Conservation (phyloP, 2,888 invertebrate species). For the Trypoxylon attenuatum region DNA sequence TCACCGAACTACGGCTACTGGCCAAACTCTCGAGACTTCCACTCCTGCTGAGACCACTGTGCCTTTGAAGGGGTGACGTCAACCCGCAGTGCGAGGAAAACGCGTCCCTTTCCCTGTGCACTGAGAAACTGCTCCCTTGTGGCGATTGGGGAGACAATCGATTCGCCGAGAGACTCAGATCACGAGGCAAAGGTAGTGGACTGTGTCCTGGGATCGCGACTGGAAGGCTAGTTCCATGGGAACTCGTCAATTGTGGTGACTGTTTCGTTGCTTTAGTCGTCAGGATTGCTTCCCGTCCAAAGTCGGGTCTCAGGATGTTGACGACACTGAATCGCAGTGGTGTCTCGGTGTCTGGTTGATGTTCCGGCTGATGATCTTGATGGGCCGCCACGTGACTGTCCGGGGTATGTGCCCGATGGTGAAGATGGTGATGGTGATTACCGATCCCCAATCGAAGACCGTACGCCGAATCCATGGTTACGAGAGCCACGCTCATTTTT, state of each 20-base stretch:
- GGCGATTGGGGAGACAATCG: constrained; percentile 61
- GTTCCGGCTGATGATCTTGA: constrained; percentile 47
- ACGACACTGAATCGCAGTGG: constrained; percentile 88
- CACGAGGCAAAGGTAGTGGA: constrained; percentile 58
- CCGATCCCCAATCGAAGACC: constrained; percentile 59
- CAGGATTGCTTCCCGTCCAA: constrained; percentile 84
- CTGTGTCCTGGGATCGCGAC: constrained; percentile 47
- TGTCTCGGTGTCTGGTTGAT: constrained; percentile 41
- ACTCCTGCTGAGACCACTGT: constrained; percentile 66
- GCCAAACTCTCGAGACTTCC: constrained; percentile 72
- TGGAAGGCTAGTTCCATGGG: constrained; percentile 50
- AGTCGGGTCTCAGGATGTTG: constrained; percentile 90
- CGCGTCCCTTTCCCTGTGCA: constrained; percentile 53
- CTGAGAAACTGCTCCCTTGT: constrained; percentile 37
- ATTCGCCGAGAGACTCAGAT: constrained; percentile 57
- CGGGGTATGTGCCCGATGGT: constrained; percentile 44
- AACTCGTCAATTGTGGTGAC: constrained; percentile 50
- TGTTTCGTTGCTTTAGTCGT: constrained; percentile 76
- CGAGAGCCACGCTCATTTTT: constrained; percentile 68
- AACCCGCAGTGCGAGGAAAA: constrained; percentile 60
- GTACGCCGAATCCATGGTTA: constrained; percentile 67
- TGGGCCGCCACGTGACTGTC: constrained; percentile 40
- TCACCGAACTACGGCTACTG: constrained; percentile 70
- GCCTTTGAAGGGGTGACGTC: constrained; percentile 62
- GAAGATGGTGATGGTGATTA: constrained; percentile 54